Base-by-base conservation (phyloP, 2,888 invertebrate species). In the Ypsolopha scabrella region DNA sequence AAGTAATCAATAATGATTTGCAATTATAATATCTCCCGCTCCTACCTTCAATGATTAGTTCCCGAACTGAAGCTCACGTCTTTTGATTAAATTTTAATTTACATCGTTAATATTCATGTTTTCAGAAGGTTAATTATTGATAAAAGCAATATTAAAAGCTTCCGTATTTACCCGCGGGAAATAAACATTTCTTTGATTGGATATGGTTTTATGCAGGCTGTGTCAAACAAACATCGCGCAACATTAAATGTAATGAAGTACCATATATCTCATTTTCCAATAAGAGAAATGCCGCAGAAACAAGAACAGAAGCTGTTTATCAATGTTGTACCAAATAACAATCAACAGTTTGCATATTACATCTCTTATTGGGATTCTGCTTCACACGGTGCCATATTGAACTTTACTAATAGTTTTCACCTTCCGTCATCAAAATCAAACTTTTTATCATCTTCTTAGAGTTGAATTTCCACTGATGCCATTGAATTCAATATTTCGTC, bases 1-100 rank as follows among this genome's bases (percentile, higher is more conserved):
- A 1, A 8, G 39, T 11, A n/a, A 46, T 51, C 71, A 75, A 75
- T 75, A 75, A 75, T 75, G 74, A 76, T 72, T 68, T 64, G 62
- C 62, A 62, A 73, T 74, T 69, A 73, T 65, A 68, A 71, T 69
- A 72, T n/a, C 39, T 6, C n/a, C 11, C 11, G 34, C 49, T 24
- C 41, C 49, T 6, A 41, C 13, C 24, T 48, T 14, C 37, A 13
- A 33, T 49, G 39, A 49, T 49, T 49, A 49, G 49, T 49, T 49
- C 34, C 11, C 24, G 39, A 38, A 7, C 39, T 33, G 39, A 39
- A 11, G n/a, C 8, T 11, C 11, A 37, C n/a, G 10, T 41, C 49
- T 33, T 11, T 49, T 49, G 24, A 41, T 41, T 41, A 49, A 49
- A 41, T 41, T 49, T 49, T 41, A 41, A 49, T 34, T 33, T 49